Evolutionary conservation across 2,797 vertebrate species (phyloP), one percentile per base, ranked within the genome.

Genomic region (Oryzias dopingdopingensis): DNA sequence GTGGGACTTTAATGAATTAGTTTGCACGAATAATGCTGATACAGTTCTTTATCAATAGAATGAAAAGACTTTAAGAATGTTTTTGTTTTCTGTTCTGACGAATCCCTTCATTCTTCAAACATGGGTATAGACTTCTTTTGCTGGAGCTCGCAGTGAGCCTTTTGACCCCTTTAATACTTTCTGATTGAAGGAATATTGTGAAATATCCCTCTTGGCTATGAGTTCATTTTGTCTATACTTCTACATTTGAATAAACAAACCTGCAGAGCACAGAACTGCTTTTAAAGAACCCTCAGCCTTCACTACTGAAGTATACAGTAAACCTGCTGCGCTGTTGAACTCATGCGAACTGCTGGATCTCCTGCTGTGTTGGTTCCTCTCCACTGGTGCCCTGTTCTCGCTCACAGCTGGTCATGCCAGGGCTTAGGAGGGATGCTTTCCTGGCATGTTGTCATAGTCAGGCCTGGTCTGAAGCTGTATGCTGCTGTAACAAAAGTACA

Each of bases 401-500:
- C 24, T 56, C 52, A 49, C 57, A 55, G 74, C 70, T 61, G 78
- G 67, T 59, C 52, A 67, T 78, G 76, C 72, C 77, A 59, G 58
- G 20, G 43, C 49, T 51, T 32, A 74, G 77, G 62, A 49, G 70
- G 54, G 74, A 70, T 72, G 83, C 69, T 79, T 41, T 62, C 71
- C 79, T 81, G 81, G 83, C 84, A 80, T 80, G 24, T 58, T 75
- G 80, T 80, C 83, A 72, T 76, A 67, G 82, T 83, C 74, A 65
- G 79, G 72, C 63, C 84, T 86, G 65, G 77, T 70, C 82, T 65
- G 50, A 42, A 73, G 69, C 69, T 71, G 64, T 55, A 26, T 59
- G 73, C 77, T 61, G 76, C 74, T 40, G 55, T 37, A 61, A 89
- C 90, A 91, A 86, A 84, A 86, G 81, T 82, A 73, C 84, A 90